These are phyloP conservation scores for Huso huso DNA, from an alignment of 2,797 vertebrate species.

Conservation along the genomic window DNA sequence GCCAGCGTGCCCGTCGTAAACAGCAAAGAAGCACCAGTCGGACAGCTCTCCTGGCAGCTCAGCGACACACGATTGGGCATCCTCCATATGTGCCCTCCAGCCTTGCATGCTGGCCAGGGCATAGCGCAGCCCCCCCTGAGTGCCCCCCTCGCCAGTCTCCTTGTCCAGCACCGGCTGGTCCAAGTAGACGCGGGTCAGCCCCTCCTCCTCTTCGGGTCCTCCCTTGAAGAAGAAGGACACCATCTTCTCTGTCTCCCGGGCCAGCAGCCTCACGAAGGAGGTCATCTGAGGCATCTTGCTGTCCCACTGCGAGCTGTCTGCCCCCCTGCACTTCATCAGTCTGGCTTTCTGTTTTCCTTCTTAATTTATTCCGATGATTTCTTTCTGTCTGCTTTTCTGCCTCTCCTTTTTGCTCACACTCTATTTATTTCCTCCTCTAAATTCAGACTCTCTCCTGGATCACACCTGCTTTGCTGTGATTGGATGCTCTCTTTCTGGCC, in stretches of 20 bases:
- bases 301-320: slow-evolving; percentile 47
- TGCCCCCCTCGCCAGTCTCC: slow-evolving; percentile 48
- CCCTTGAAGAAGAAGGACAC: slow-evolving; percentile 65
- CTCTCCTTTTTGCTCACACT: too few relatives aligned
- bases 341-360: slow-evolving; percentile 35
- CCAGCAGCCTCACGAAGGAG: slow-evolving; percentile 59
- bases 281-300: slow-evolving; percentile 38
- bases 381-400: slow-evolving; percentile 19
- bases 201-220: slow-evolving; percentile 38
- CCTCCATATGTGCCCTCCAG: slow-evolving; percentile 71
- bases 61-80: slow-evolving; percentile 60
- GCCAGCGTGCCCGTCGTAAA: slow-evolving; percentile 70
- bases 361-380: slow-evolving; percentile 22
- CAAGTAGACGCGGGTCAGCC: slow-evolving; percentile 49
- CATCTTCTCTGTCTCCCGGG: slow-evolving; percentile 64
- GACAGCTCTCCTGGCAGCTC: slow-evolving; percentile 44
- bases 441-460: background rate
- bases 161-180: slow-evolving; percentile 56
- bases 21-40: slow-evolving; percentile 65
- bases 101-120: slow-evolving; percentile 68
- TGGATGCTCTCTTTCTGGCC: slow-evolving; percentile 49
- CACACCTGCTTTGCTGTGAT: slow-evolving; percentile 18
- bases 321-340: slow-evolving; percentile 53
- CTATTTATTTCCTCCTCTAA: too few relatives aligned
- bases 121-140: slow-evolving; percentile 44